Evolutionary conservation across 2,113 vertebrate genomes (phyloP), one percentile per base, ranked within the genome.

Genomic region (Nothocercus julius): DNA sequence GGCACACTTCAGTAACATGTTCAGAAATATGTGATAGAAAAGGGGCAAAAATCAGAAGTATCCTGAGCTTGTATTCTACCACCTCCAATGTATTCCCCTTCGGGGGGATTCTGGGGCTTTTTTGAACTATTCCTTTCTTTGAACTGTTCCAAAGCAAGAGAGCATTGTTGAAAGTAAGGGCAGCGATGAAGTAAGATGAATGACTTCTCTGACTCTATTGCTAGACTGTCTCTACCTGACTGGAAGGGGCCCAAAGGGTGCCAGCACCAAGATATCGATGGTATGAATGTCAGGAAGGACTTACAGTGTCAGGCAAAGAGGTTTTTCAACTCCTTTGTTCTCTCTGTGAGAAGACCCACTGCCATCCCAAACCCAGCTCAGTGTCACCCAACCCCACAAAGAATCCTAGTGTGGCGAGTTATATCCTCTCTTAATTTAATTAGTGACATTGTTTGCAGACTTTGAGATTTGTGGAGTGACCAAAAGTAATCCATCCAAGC

Each of bases 191-290:
- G n/a, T 16, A 38, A 58, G 40, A 34, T 34, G 42, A 21, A 13
- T 28, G 49, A 45, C 2, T 1, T 6, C 20, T 40, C 56, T 18
- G 44, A 56, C 20, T n/a, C 56, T 17, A 2, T 2, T 54, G 36
- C 27, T 36, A 77, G 38, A 38, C 10, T 5, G 13, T 27, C 11
- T 32, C 38, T 61, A 24, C 51, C 44, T 56, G 34, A 25, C 70
- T 0, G 1, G 44, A 56, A 40, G 21, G 28, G 13, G 32, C 0
- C 53, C 66, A 1, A 5, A 34, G 22, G 44, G 20, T 1, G 11
- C 13, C 36, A 74, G 47, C 44, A 38, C 21, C 82, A 36, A 21
- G 42, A 36, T 56, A 36, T 36, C 34, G 40, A 9, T 10, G 17
- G 25, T 19, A 21, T 30, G 28, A 42, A 61, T n/a, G 30, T 40